Evolutionary conservation across 2,888 invertebrate species (phyloP).

Genomic region (Matsumyia berberina): DNA sequence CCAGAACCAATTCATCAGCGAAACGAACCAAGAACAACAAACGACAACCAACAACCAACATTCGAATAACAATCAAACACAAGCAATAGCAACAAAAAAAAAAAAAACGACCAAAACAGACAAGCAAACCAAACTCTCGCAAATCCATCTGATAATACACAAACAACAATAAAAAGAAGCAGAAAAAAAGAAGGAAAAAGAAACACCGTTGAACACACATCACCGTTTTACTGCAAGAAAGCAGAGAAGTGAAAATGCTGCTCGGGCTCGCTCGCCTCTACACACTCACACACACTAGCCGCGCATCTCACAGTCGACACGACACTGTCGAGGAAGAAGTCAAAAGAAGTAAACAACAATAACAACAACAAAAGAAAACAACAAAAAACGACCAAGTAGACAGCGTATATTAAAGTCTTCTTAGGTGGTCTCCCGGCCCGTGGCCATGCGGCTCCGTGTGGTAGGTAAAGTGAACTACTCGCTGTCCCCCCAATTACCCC

Average conservation of each 20-base stretch:
- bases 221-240: constrained; percentile 66
- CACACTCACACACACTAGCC: constrained; percentile 22
- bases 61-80: constrained; percentile 40
- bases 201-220: constrained; percentile 62
- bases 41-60: constrained; percentile 34
- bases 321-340: constrained; percentile 45
- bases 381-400: constrained; percentile 47
- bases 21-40: constrained; percentile 22
- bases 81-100: constrained; percentile 14
- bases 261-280: too few relatives aligned
- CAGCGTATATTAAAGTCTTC: constrained; percentile 71
- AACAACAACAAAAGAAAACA: constrained; percentile 47
- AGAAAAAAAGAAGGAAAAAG: constrained; percentile 19
- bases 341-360: constrained; percentile 67
- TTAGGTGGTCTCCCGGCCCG: constrained; percentile 72
- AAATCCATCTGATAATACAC: constrained; percentile 44
- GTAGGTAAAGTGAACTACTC: constrained; percentile 70
- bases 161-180: constrained; percentile 27
- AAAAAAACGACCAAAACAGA: constrained; percentile 32
- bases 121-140: constrained; percentile 31
- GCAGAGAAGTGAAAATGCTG: constrained; percentile 63
- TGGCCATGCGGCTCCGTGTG: constrained; percentile 65
- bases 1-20: constrained; percentile 21
- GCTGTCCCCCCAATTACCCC: constrained; percentile 40
- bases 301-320: neutral